A percentile compares a stretch with the other conserved stretches of the same genome.
Evolutionary conservation across 2,888 invertebrate genomes (phyloP).

Genomic region (Acanthosepion esculentum): DNA sequence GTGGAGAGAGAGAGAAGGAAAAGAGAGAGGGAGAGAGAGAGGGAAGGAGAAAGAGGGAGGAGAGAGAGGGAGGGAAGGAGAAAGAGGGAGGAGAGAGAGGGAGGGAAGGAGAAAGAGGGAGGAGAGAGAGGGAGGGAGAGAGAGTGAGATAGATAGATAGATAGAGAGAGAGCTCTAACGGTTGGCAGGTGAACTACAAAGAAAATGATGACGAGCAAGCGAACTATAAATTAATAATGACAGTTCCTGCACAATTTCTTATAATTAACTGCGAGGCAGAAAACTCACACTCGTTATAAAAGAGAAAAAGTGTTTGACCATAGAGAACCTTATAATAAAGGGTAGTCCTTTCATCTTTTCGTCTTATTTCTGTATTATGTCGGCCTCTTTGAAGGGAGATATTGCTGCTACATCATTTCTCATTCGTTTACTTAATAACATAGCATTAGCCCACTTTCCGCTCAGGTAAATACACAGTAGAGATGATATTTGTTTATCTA

Average conservation of each 20-base stretch:
- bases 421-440: neutral
- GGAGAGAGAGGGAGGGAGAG: neutral
- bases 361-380: neutral
- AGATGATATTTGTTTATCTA: neutral
- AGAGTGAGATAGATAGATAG: neutral
- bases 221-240: neutral
- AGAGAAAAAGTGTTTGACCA: neutral
- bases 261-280: neutral
- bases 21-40: neutral
- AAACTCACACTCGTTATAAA: neutral
- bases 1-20: too few species aligned
- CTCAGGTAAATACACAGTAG: neutral
- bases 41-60: fast-evolving
- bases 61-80: neutral
- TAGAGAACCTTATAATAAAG: neutral
- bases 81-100: neutral
- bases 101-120: too few species aligned
- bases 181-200: neutral
- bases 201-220: neutral
- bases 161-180: neutral
- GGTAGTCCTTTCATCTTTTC: neutral
- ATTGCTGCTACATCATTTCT: neutral
- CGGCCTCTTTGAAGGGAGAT: neutral
- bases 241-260: neutral
- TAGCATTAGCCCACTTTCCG: neutral